A percentile compares a stretch with the other conserved stretches of the same genome.
Evolutionary conservation across 1,140 invertebrate genomes (phyloP).

Genomic region (Paralvinella palmiformis): DNA sequence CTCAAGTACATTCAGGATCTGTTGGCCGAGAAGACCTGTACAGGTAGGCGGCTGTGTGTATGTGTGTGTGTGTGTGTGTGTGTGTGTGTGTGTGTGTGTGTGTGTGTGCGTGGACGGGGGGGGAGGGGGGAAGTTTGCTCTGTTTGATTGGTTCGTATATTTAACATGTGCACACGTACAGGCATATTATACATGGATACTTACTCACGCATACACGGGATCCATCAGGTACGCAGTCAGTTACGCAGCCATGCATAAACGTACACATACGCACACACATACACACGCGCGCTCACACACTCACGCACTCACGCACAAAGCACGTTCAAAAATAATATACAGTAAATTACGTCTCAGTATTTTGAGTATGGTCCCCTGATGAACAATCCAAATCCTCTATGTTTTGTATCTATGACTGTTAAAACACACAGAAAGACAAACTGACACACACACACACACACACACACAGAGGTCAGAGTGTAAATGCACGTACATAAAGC

Average conservation of each 20-base stretch:
- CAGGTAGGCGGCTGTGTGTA: background rate
- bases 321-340: too few relatives aligned
- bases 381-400: background rate
- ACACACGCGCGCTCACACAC: too few relatives aligned
- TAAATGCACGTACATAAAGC: too few relatives aligned
- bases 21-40: slow-evolving; percentile 16
- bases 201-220: background rate
- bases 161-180: background rate
- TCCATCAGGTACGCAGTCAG: background rate
- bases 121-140: too few relatives aligned
- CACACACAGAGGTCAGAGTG: too few relatives aligned
- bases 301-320: too few relatives aligned
- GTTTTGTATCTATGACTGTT: background rate
- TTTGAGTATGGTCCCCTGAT: background rate
- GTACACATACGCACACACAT: too few relatives aligned
- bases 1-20: slow-evolving; percentile 16
- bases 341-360: too few relatives aligned
- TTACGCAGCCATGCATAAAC: too few relatives aligned
- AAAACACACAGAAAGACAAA: background rate
- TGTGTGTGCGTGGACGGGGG: too few relatives aligned
- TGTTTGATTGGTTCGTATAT: background rate
- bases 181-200: background rate
- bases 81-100: background rate
- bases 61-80: background rate
- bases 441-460: background rate